Evolutionary conservation across 1,140 invertebrate species (phyloP).

Genomic region (Penaeus chinensis): DNA sequence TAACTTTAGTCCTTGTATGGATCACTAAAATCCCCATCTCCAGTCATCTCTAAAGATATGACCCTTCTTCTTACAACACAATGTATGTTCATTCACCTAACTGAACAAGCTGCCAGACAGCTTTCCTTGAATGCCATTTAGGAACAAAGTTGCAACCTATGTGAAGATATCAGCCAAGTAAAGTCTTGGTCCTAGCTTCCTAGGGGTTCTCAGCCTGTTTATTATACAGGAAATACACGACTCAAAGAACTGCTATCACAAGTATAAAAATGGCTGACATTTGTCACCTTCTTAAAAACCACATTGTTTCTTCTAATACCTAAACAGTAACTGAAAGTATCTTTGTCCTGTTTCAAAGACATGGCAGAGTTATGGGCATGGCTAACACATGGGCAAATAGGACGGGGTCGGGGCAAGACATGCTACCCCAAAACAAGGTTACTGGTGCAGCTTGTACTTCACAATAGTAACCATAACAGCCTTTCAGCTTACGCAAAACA

Average conservation of each 20-base stretch:
- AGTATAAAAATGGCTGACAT: conserved; percentile 33
- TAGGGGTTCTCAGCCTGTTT: conserved; percentile 6
- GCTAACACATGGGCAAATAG: conserved; percentile 28
- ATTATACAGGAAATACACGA: conserved; percentile 20
- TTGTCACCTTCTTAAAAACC: conserved; percentile 2
- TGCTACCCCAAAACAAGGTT: conserved; percentile 21
- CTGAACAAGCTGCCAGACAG: conserved; percentile 25
- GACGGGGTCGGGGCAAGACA: conserved; percentile 21
- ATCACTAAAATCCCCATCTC: too few relatives aligned
- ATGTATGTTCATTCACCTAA: conserved; percentile 18
- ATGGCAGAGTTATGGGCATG: conserved; percentile 31
- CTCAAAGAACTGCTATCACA: conserved; percentile 17
- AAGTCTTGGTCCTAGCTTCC: conserved; percentile 14
- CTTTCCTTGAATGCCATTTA: conserved; percentile 33
- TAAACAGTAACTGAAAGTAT: conserved; percentile 25
- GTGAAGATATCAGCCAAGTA: conserved; percentile 32
- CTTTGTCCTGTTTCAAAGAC: conserved; percentile 32
- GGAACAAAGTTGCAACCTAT: conserved; percentile 37
- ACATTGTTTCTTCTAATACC: conserved; percentile 21
- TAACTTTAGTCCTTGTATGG: conserved; percentile 6
- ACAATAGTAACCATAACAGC: conserved; percentile 11
- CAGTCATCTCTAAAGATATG: conserved; percentile 18
- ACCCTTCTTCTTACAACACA: neutral
- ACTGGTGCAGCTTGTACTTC: conserved; percentile 6
- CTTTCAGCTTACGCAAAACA: neutral